Conservation (phyloP, 2,797 vertebrate genomes). For the Anas bahamensis region DNA sequence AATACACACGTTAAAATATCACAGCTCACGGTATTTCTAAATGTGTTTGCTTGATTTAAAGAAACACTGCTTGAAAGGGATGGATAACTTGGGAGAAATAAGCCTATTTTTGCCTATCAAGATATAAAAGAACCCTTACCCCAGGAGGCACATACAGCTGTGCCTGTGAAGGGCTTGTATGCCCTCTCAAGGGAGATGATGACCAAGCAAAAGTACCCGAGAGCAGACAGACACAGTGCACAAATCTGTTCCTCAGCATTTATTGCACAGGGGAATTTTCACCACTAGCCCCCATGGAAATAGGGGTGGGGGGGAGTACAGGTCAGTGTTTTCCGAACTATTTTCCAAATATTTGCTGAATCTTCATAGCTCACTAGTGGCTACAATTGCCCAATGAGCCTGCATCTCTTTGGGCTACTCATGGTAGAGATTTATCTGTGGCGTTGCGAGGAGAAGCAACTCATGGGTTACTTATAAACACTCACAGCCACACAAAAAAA, state of each 20-base stretch:
- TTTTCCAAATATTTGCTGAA: conserved; percentile 66
- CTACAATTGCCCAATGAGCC: conserved; percentile 45
- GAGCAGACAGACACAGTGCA: not conserved
- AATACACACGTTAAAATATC: not conserved
- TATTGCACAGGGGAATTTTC: not conserved
- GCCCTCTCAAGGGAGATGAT: not conserved
- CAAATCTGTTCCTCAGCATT: conserved; percentile 6
- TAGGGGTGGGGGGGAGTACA: conserved; percentile 10
- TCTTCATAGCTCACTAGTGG: conserved; percentile 65
- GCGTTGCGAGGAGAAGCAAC: not conserved
- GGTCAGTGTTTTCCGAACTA: conserved; percentile 46
- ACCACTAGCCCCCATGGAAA: conserved; percentile 5
- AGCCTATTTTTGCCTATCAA: not conserved
- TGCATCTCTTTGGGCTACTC: conserved; percentile 35
- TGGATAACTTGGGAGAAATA: not conserved
- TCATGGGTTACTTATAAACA: not conserved
- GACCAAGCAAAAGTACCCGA: not conserved
- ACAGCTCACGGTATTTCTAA: not conserved
- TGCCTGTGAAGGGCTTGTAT: not conserved
- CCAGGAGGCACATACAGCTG: not conserved
- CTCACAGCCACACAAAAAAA: not conserved
- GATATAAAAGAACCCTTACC: not conserved
- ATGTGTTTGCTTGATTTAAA: not conserved
- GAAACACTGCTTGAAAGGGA: not conserved
- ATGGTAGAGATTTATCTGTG: conserved; percentile 17